A percentile compares a stretch with the other conserved stretches of the same genome.
phyloP scores from a whole-genome alignment of 2,888 invertebrate genomes.

The Lutraria lutraria region DNA sequence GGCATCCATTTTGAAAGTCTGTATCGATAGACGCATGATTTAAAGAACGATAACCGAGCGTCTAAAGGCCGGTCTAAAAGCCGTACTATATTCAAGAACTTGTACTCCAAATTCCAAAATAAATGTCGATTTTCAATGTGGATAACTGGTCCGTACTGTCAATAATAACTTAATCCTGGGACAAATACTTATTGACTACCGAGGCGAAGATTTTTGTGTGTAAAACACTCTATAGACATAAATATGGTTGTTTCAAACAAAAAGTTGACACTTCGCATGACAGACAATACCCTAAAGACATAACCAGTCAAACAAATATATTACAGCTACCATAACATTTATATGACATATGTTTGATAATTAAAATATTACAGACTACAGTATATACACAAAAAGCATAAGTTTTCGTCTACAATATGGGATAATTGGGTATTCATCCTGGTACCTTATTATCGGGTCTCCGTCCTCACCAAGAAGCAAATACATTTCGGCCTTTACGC shows the following conservation, averaged over 20 bases:
- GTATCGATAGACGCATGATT: conserved; percentile 18
- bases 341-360: not conserved
- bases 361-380: too few relatives aligned
- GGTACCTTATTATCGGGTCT: too few relatives aligned
- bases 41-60: conserved; percentile 15
- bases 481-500: too few relatives aligned
- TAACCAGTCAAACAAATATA: not conserved
- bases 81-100: not conserved
- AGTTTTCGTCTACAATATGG: too few relatives aligned
- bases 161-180: not conserved
- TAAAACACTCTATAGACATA: not conserved
- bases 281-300: not conserved
- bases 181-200: not conserved
- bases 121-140: not conserved
- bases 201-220: not conserved
- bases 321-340: not conserved
- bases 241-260: not conserved
- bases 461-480: too few relatives aligned
- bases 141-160: not conserved
- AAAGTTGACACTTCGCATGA: not conserved
- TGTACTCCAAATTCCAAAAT: not conserved
- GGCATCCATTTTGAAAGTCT: conserved; percentile 52
- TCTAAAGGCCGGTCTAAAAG: not conserved
- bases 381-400: too few relatives aligned
- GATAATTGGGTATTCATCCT: too few relatives aligned